Evolutionary conservation across 2,797 vertebrate species (phyloP), one percentile per base, ranked within the genome.

Genomic region (Harpagifer antarcticus): DNA sequence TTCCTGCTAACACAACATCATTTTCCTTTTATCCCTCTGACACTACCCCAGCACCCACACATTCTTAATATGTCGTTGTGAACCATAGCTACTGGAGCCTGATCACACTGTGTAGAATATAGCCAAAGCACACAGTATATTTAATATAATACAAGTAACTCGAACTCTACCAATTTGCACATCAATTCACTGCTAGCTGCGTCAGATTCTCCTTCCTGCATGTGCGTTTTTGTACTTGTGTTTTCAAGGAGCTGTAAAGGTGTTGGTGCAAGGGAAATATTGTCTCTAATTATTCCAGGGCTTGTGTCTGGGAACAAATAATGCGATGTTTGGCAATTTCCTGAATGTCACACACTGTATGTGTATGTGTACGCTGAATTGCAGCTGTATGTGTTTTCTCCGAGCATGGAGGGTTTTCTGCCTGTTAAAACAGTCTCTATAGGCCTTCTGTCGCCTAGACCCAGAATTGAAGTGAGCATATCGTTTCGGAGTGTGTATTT

Each of bases 101-200:
- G 74, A 72, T 37, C 27, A 73, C 42, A 43, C 40, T 15, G 14
- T 52, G 52, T 59, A 57, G 49, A 57, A 86, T 60, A 69, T 42
- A 72, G 82, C 60, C 44, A 40, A 11, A 31, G 57, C 68, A 73
- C 23, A 45, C 4, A 45, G 15, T 76, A 67, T 53, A 64, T 54
- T 85, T 83, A 79, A 86, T 76, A 76, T 82, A 87, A 20, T 78
- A 72, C 44, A 47, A 76, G 61, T 77, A 76, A 79, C 68, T 90
- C 77, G 75, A 60, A 74, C 76, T 78, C 76, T 63, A 43, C 63
- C 52, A 65, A 78, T 85, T 80, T 71, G 72, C 70, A 74, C 54
- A 67, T 33, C 62, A 61, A 70, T 44, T 72, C 67, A 72, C 54
- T 48, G 50, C 65, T 62, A 68, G 63, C 71, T 72, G 61, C 44